Conservation (phyloP, 1,140 invertebrate species). For the Nasonia vitripennis region DNA sequence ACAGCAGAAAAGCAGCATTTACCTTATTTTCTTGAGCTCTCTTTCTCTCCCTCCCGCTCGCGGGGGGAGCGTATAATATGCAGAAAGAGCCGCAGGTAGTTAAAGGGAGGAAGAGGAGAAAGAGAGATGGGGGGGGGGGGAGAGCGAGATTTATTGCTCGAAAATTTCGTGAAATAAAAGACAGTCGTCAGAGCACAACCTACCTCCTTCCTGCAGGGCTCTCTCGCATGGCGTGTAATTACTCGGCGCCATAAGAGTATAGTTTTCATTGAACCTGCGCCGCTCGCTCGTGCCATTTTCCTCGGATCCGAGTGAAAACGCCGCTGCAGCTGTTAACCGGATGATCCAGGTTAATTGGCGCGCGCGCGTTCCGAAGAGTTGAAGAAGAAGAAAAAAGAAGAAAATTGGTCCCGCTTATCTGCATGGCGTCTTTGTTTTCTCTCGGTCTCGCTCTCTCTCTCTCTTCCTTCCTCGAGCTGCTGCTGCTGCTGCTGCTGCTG, state of each 20-base stretch:
- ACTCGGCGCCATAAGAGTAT: background rate
- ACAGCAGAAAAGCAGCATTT: background rate
- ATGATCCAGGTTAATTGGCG: constrained; percentile 39
- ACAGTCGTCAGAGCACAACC: constrained; percentile 15
- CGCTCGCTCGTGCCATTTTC: background rate
- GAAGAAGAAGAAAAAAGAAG: background rate
- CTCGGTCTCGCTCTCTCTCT: constrained; percentile 39
- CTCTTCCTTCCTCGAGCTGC: background rate
- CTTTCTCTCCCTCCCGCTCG: background rate
- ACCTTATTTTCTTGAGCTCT: constrained; percentile 1
- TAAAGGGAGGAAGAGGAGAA: constrained; percentile 23
- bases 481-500: background rate
- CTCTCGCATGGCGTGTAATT: background rate
- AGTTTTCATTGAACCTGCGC: background rate
- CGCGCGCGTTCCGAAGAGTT: background rate
- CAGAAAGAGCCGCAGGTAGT: background rate
- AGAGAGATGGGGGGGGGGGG: too few relatives aligned
- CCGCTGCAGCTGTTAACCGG: constrained; percentile 31
- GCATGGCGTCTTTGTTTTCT: constrained; percentile 45
- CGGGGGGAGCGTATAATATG: background rate
- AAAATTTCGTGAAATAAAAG: constrained; percentile 60
- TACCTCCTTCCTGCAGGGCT: background rate
- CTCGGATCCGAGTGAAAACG: background rate
- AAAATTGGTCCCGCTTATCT: constrained; percentile 34
- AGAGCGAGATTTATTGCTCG: constrained; percentile 55